Evolutionary conservation across 2,113 vertebrate species (phyloP).

Genomic region (Campylorhamphus procurvoides): DNA sequence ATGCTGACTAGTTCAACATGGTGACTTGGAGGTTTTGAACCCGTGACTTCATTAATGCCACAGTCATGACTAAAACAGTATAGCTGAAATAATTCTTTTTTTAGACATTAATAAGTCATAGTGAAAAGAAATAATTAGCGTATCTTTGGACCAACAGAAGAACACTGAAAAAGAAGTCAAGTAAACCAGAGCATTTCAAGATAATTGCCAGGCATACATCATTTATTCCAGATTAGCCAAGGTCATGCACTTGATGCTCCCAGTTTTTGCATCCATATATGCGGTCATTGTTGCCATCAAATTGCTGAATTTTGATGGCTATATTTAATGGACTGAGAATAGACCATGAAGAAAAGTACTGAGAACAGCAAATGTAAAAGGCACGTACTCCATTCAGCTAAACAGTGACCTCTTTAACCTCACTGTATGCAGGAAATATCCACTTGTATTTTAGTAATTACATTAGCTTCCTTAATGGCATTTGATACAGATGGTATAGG

Average conservation of each 20-base stretch:
- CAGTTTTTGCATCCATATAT: slow-evolving; percentile 74
- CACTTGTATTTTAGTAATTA: slow-evolving; percentile 67
- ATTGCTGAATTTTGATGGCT: slow-evolving; percentile 73
- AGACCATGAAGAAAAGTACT: slow-evolving; percentile 54
- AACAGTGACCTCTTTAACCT: slow-evolving; percentile 57
- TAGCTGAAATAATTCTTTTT: slow-evolving; percentile 40
- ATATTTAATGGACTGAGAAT: slow-evolving; percentile 65
- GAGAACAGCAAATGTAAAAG: slow-evolving; percentile 31
- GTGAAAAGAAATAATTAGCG: slow-evolving; percentile 48
- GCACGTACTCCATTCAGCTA: background rate
- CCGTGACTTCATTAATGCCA: slow-evolving; percentile 37
- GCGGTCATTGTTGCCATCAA: slow-evolving; percentile 78
- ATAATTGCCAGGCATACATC: slow-evolving; percentile 87
- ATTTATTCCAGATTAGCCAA: slow-evolving; percentile 79
- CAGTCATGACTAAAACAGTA: slow-evolving; percentile 35
- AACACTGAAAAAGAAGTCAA: slow-evolving; percentile 68
- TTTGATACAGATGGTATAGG: slow-evolving; percentile 55
- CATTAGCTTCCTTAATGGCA: slow-evolving; percentile 60
- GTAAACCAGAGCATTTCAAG: slow-evolving; percentile 80
- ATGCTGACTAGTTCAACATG: slow-evolving; percentile 30
- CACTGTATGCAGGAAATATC: slow-evolving; percentile 61
- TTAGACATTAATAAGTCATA: slow-evolving; percentile 17
- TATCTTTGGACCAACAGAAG: slow-evolving; percentile 67
- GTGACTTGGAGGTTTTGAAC: slow-evolving; percentile 27
- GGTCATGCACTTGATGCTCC: slow-evolving; percentile 74